These are phyloP conservation scores for Phataginus tricuspis DNA, from an alignment of 2,797 vertebrate genomes.

Conservation along the genomic window DNA sequence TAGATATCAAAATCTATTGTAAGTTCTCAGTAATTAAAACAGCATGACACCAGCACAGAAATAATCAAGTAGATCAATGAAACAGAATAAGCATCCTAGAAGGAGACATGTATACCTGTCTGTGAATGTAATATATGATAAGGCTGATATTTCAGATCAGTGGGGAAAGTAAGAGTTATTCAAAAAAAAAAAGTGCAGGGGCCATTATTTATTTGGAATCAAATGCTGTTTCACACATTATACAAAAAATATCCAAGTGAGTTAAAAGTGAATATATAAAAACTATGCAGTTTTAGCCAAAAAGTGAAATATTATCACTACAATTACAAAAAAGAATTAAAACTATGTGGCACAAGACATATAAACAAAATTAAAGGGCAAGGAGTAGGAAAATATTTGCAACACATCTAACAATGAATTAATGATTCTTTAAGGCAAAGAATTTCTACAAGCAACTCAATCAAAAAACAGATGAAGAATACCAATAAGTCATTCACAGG, in stretches of 20 bases:
- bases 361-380: background rate
- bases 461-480: background rate
- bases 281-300: background rate
- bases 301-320: background rate
- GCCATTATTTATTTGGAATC: background rate
- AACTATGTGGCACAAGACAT: background rate
- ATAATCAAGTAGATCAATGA: background rate
- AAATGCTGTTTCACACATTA: background rate
- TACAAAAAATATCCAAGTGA: background rate
- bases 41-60: background rate
- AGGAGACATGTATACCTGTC: background rate
- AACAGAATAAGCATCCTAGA: background rate
- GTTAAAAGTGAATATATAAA: constrained; percentile 20
- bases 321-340: background rate
- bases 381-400: constrained; percentile 21
- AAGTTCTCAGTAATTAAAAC: background rate
- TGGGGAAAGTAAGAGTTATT: background rate
- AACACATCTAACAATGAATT: background rate
- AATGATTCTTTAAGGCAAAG: background rate
- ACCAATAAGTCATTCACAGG: background rate
- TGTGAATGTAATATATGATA: background rate
- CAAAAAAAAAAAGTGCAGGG: background rate
- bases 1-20: background rate
- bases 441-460: background rate
- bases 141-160: background rate